Percentiles rank a stretch among this genome's conserved stretches.
Conservation (phyloP, 2,888 invertebrate genomes). For the Balanococcus diminutus region DNA sequence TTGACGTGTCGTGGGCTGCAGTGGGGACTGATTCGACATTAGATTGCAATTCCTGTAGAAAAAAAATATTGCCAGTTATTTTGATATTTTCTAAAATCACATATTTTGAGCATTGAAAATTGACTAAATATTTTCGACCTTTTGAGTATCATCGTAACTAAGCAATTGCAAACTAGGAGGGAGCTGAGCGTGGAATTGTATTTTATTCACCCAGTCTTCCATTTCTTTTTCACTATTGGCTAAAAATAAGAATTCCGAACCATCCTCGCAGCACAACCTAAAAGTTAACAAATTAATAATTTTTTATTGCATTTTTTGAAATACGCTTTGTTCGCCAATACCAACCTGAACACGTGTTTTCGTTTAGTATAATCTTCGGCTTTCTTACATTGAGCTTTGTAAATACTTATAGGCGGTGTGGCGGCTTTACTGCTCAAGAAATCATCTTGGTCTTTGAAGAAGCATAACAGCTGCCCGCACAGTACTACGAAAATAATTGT, state of each 20-base stretch:
- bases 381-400: conserved; percentile 79
- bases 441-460: conserved; percentile 94
- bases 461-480: conserved; percentile 95
- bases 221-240: conserved; percentile 75
- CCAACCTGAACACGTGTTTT: conserved; percentile 81
- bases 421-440: conserved; percentile 87
- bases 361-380: conserved; percentile 95
- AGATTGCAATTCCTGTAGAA: neutral
- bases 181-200: conserved; percentile 89
- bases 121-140: conserved; percentile 61
- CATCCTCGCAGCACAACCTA: conserved; percentile 83
- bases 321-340: neutral
- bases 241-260: conserved; percentile 90
- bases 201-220: conserved; percentile 90
- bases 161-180: conserved; percentile 88
- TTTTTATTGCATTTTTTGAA: neutral
- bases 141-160: conserved; percentile 76
- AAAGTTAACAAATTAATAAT: neutral
- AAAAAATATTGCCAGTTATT: neutral
- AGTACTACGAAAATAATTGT: conserved; percentile 67
- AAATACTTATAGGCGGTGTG: conserved; percentile 79
- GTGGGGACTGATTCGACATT: conserved; percentile 6
- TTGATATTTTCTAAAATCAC: neutral
- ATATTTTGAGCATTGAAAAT: neutral
- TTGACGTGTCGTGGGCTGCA: conserved; percentile 60